These are phyloP conservation scores for Bos taurus DNA, from an alignment of 2,113 vertebrate genomes.

Conservation along the genomic window ARS-UCD2.0 NC_037354.1:16096501-16097000, in stretches of 20 bases:
- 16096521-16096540: neutral
- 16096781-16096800: fast-evolving
- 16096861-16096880: neutral
- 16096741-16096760: fast-evolving
- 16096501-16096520: neutral
- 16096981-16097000: neutral
- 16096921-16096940: neutral
- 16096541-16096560: neutral
- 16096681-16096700: neutral
- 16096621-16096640: neutral
- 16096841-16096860: neutral
- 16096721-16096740: neutral
- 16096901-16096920: neutral
- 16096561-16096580: neutral
- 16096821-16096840: neutral
- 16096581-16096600: neutral
- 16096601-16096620: neutral
- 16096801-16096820: neutral
- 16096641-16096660: neutral
- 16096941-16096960: neutral
- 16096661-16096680: neutral
- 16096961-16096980: neutral
- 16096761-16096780: neutral
- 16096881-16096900: neutral
- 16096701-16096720: neutral